These are phyloP conservation scores for Urocolius indicus DNA, from an alignment of 2,113 vertebrate species.

Conservation along the genomic window DNA sequence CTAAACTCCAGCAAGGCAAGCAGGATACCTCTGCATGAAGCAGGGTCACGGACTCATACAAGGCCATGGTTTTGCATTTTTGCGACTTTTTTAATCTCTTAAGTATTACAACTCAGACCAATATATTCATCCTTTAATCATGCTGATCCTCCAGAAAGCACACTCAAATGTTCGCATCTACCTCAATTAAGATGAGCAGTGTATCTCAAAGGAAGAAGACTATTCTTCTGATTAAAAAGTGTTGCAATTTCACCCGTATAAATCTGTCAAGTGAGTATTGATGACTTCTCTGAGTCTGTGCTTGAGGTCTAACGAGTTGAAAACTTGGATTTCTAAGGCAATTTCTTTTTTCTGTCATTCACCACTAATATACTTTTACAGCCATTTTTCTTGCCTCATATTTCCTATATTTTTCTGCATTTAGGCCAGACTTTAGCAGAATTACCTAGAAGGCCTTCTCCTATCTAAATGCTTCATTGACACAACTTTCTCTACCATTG, in stretches of 20 bases:
- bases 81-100: neutral
- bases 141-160: neutral
- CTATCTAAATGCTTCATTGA: neutral
- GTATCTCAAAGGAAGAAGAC: neutral
- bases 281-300: neutral
- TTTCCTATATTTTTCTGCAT: neutral
- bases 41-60: neutral
- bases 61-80: neutral
- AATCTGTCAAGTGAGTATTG: neutral
- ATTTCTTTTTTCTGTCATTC: neutral
- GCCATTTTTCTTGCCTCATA: neutral
- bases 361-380: neutral
- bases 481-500: neutral
- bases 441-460: neutral
- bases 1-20: neutral
- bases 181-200: neutral
- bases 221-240: neutral
- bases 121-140: neutral
- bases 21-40: neutral
- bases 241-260: neutral
- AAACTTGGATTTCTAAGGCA: fast-evolving
- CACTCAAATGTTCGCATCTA: neutral
- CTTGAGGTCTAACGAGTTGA: neutral
- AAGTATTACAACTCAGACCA: neutral
- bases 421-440: neutral